phyloP scores from a whole-genome alignment of 2,888 invertebrate genomes.

The Cyclophora punctaria region DNA sequence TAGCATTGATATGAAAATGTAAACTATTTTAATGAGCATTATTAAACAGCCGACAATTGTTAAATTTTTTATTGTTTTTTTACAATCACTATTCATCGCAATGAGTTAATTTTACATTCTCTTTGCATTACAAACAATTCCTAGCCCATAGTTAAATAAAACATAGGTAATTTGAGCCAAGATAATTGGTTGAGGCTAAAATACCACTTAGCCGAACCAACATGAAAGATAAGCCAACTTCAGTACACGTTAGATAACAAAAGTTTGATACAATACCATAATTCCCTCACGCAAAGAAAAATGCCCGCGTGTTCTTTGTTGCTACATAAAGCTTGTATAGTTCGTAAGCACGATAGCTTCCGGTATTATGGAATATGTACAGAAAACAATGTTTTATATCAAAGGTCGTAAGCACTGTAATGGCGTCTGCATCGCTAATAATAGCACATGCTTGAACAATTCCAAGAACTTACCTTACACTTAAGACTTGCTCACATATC shows the following conservation, averaged over 20 bases:
- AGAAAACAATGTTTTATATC: constrained; percentile 24
- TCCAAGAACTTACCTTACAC: constrained; percentile 7
- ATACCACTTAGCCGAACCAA: too few relatives aligned
- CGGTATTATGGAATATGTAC: constrained; percentile 18
- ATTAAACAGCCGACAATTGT: too few relatives aligned
- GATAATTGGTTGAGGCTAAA: too few relatives aligned
- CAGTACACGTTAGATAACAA: not conserved
- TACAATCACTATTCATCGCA: too few relatives aligned
- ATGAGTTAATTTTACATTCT: too few relatives aligned
- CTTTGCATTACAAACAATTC: too few relatives aligned
- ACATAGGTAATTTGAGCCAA: too few relatives aligned
- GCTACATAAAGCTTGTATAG: constrained; percentile 37
- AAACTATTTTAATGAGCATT: too few relatives aligned
- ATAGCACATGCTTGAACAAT: constrained; percentile 18
- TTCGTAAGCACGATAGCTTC: constrained; percentile 40
- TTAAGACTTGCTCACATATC: constrained; percentile 2
- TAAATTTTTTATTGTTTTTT: too few relatives aligned
- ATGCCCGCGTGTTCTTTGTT: constrained; percentile 18
- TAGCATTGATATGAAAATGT: too few relatives aligned
- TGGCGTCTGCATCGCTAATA: constrained; percentile 14
- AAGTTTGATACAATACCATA: constrained; percentile 13
- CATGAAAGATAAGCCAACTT: too few relatives aligned
- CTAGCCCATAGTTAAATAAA: too few relatives aligned
- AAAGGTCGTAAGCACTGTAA: constrained; percentile 22
- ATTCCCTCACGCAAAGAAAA: constrained; percentile 20